These are phyloP conservation scores for Tipula lateralis DNA, from an alignment of 2,888 invertebrate genomes.

Conservation along the genomic window DNA sequence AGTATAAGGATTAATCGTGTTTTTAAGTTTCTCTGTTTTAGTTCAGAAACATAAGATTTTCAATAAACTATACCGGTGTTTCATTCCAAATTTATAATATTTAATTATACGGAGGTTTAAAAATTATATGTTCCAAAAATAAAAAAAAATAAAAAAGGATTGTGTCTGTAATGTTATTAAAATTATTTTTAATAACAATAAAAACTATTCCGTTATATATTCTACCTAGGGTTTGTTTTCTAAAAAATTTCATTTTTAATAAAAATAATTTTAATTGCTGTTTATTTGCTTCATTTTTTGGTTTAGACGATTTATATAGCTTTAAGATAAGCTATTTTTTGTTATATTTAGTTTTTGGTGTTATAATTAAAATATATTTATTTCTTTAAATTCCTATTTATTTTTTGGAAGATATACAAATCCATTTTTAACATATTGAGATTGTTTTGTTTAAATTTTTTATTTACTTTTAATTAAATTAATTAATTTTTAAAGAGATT, in stretches of 20 bases:
- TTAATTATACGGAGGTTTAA: neutral
- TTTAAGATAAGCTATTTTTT: neutral
- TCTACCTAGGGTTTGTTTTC: neutral
- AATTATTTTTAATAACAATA: neutral
- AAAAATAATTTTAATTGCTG: neutral
- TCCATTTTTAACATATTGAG: constrained; percentile 19
- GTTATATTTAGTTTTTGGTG: neutral
- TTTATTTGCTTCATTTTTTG: neutral
- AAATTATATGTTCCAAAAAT: neutral
- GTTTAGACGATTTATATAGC: neutral
- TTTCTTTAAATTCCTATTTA: constrained; percentile 27
- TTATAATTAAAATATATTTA: neutral
- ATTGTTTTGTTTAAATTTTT: neutral
- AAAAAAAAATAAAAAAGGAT: neutral
- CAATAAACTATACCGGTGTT: neutral
- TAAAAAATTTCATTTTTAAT: neutral
- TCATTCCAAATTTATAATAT: neutral
- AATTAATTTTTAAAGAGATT: constrained; percentile 19
- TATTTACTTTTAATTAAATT: constrained; percentile 19
- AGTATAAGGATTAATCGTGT: neutral
- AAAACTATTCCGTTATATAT: neutral
- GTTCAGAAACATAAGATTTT: neutral
- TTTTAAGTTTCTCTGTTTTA: neutral
- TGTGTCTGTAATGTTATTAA: neutral
- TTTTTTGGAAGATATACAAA: constrained; percentile 28